Base-by-base conservation (phyloP, 2,888 invertebrate genomes). In the Tiliacea citrago region DNA sequence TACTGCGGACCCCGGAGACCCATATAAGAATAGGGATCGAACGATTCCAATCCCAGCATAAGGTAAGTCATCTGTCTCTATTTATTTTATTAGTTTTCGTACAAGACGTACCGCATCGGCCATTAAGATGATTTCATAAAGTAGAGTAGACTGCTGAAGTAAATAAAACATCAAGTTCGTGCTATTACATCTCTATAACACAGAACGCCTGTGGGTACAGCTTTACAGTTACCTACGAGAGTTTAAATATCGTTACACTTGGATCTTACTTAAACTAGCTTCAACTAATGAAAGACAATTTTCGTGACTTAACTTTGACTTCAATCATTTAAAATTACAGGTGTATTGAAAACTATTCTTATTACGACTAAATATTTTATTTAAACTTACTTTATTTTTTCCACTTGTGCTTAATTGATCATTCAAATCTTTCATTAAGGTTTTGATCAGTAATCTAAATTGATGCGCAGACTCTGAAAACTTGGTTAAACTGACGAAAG, bases 1-100 rank as follows among this genome's bases (percentile, higher is more conserved):
- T 95, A 95, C 95, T 95, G 95, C 96, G 94, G 95, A 94, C 94
- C 91, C 93, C 94, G 92, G 94, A 79, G 93, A 94, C 93, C 94
- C 93, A 93, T 94, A 94, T 92, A 92, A 91, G 92, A 93, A 92
- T 93, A 94, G 93, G 94, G 93, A 94, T 94, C 93, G 91, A 92
- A 91, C 91, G 90, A 89, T 89, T 91, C 89, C 92, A 89, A 88
- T 89, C 86, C 88, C 86, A 86, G 87, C 88, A 90, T 91, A 93
- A 95, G 95, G 95, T 95, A 89, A 92, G 94, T 90, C 80, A 73
- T 73, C 68, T 77, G 66, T 68, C 69, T 73, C 58, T 71, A 70
- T 73, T 70, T 77, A 68, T 39, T 68, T 45, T 29, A 60, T 16
- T 57, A 73, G n/a, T 49, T 53, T 21, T 55, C 42, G 16, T 55